Percentiles rank a stretch among this genome's conserved stretches.
phyloP scores from a whole-genome alignment of 1,140 invertebrate genomes.

The Zaprionus africanus region DNA sequence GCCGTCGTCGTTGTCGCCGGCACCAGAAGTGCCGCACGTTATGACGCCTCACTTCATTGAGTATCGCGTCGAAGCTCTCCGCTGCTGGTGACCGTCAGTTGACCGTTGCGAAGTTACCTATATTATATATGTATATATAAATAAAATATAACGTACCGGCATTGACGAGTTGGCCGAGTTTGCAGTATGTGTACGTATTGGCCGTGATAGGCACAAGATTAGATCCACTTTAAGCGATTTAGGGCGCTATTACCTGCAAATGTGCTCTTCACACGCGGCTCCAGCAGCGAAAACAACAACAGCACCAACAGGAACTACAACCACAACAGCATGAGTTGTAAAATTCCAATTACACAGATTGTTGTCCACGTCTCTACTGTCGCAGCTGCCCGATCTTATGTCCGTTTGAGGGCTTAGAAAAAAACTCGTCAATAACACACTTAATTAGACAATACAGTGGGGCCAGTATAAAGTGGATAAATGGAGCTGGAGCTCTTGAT shows the following conservation, averaged over 20 bases:
- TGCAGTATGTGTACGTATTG: not conserved
- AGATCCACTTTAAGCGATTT: constrained; percentile 28
- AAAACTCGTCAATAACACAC: not conserved
- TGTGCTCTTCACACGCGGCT: constrained; percentile 22
- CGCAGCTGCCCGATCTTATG: not conserved
- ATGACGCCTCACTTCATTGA: constrained; percentile 20
- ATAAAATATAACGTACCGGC: not conserved
- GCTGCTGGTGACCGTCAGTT: constrained; percentile 33
- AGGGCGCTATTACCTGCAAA: constrained; percentile 3
- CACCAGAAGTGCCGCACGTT: constrained; percentile 24
- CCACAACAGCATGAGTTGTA: constrained; percentile 11
- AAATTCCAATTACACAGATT: constrained; percentile 17
- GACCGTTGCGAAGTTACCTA: constrained; percentile 28
- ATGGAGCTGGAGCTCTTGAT: too few relatives aligned
- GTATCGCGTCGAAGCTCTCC: not conserved
- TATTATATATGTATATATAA: not conserved
- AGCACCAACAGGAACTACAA: constrained; percentile 10
- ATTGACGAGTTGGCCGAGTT: not conserved
- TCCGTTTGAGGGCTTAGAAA: not conserved
- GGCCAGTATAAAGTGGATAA: not conserved
- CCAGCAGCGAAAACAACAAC: not conserved
- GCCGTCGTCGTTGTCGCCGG: not conserved
- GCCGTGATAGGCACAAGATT: constrained; percentile 25
- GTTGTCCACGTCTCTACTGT: not conserved
- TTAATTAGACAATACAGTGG: constrained; percentile 5